phyloP scores from a whole-genome alignment of 2,797 vertebrate species.

The Sebastes vulpes region DNA sequence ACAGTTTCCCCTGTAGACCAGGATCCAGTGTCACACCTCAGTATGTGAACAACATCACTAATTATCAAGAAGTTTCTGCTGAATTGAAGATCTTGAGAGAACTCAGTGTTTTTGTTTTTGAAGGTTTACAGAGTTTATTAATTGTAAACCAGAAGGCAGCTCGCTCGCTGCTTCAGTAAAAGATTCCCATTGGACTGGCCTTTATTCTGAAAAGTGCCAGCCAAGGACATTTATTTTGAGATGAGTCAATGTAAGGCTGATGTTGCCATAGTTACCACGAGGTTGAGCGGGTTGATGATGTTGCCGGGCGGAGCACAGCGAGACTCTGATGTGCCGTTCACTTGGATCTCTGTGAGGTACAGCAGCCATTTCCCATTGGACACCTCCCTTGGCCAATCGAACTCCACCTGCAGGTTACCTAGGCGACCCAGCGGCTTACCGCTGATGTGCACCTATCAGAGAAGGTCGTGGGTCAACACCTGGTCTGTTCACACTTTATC shows the following conservation, averaged over 20 bases:
- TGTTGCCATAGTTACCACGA: constrained; percentile 83
- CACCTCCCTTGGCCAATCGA: constrained; percentile 92
- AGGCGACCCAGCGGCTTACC: constrained; percentile 83
- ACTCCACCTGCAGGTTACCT: constrained; percentile 87
- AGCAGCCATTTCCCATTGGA: constrained; percentile 93
- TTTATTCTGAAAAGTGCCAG: background rate
- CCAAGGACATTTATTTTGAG: background rate
- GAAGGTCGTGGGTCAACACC: background rate
- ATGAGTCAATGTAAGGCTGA: background rate
- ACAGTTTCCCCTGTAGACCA: too few relatives aligned
- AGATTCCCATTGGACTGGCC: background rate
- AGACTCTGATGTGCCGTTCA: constrained; percentile 75
- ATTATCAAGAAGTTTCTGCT: too few relatives aligned
- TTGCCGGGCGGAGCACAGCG: constrained; percentile 82
- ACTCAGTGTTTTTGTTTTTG: too few relatives aligned
- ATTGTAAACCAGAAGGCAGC: background rate
- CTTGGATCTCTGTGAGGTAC: constrained; percentile 89
- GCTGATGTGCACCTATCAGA: constrained; percentile 77
- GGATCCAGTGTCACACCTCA: too few relatives aligned
- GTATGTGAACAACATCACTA: too few relatives aligned
- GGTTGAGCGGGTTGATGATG: constrained; percentile 88
- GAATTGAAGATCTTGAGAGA: too few relatives aligned
- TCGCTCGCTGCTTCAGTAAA: too few relatives aligned
- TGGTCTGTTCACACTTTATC: background rate
- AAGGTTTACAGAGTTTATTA: too few relatives aligned